Evolutionary conservation across 2,888 invertebrate species (phyloP).

Genomic region (Polylopha cassiicola): DNA sequence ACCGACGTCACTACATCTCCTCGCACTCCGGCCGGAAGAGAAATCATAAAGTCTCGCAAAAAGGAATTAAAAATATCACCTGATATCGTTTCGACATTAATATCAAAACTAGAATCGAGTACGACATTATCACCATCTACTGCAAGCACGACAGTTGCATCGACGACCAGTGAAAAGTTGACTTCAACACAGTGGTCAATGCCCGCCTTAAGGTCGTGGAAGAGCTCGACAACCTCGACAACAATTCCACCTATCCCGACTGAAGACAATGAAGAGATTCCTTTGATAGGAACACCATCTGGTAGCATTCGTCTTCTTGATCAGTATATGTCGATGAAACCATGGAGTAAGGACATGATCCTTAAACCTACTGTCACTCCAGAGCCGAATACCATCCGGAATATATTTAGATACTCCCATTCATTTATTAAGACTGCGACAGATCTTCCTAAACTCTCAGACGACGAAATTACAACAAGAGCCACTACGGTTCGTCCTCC

Average conservation of each 20-base stretch:
- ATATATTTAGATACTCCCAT: slow-evolving; percentile 50
- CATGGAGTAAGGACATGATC: slow-evolving; percentile 64
- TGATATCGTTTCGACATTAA: slow-evolving; percentile 43
- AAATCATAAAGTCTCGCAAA: slow-evolving; percentile 56
- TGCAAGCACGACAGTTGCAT: slow-evolving; percentile 36
- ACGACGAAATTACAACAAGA: slow-evolving; percentile 62
- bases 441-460: slow-evolving; percentile 47
- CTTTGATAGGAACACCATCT: slow-evolving; percentile 50
- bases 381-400: slow-evolving; percentile 52
- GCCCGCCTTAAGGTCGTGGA: slow-evolving; percentile 70
- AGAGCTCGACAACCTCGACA: slow-evolving; percentile 49
- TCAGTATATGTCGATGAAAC: slow-evolving; percentile 55
- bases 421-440: slow-evolving; percentile 44
- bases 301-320: slow-evolving; percentile 49
- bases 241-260: slow-evolving; percentile 53
- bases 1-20: slow-evolving; percentile 44
- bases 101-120: slow-evolving; percentile 43
- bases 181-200: slow-evolving; percentile 72
- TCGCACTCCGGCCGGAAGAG: slow-evolving; percentile 45
- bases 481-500: slow-evolving; percentile 41
- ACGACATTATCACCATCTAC: slow-evolving; percentile 34
- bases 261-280: slow-evolving; percentile 45
- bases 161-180: slow-evolving; percentile 43
- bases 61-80: slow-evolving; percentile 57
- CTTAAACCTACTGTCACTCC: slow-evolving; percentile 59